Percentiles rank a stretch among this genome's conserved stretches.
Conservation (phyloP, 2,797 vertebrate genomes). For the Nannoperca australis region DNA sequence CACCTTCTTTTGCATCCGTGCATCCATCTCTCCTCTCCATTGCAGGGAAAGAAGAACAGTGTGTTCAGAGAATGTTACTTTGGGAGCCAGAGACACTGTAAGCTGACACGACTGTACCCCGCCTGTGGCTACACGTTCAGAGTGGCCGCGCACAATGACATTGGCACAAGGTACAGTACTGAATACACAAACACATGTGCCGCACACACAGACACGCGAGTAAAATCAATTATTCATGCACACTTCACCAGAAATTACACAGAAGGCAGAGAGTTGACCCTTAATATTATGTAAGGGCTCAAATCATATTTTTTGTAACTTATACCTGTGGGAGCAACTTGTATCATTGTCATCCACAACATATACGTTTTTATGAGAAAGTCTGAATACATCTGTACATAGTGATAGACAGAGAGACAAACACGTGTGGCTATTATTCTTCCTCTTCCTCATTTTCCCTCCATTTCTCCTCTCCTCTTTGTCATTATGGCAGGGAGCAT, state of each 20-base stretch:
- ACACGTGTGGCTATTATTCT: slow-evolving; percentile 26
- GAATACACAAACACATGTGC: background rate
- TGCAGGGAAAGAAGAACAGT: slow-evolving; percentile 95
- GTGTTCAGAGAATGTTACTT: slow-evolving; percentile 96
- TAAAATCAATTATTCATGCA: background rate
- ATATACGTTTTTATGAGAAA: background rate
- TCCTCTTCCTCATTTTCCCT: slow-evolving; percentile 35
- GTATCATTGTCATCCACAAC: background rate
- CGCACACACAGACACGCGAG: background rate
- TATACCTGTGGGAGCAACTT: background rate
- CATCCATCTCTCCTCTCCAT: background rate
- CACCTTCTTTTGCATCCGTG: background rate
- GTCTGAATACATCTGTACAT: background rate
- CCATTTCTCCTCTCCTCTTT: slow-evolving; percentile 38
- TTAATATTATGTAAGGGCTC: background rate
- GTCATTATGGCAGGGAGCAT: slow-evolving; percentile 32
- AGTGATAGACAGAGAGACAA: background rate
- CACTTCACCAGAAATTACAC: background rate
- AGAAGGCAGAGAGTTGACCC: background rate
- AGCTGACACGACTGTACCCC: slow-evolving; percentile 92
- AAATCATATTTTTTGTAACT: background rate
- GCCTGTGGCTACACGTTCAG: slow-evolving; percentile 96
- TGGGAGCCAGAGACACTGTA: slow-evolving; percentile 96
- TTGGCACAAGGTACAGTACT: slow-evolving; percentile 91
- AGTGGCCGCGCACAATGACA: slow-evolving; percentile 94